Conservation (phyloP, 2,888 invertebrate genomes). For the Acronicta psi region DNA sequence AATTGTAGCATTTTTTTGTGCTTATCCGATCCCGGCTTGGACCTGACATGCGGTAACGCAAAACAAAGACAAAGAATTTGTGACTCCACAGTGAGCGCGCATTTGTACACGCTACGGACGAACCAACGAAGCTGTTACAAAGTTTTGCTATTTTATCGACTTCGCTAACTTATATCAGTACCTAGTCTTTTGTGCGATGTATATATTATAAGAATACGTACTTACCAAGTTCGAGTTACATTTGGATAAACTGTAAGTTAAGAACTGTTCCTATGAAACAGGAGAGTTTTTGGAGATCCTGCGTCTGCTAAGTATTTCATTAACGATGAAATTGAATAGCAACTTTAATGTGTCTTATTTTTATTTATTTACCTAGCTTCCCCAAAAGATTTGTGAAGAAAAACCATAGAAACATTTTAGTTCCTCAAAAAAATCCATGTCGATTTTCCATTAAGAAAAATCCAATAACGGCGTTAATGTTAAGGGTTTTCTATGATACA, state of each 20-base stretch:
- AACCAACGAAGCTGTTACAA: conserved; percentile 32
- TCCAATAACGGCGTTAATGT: too few species aligned
- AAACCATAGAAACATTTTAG: too few species aligned
- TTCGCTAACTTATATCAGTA: conserved; percentile 43
- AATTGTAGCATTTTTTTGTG: conserved; percentile 29
- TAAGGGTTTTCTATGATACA: too few species aligned
- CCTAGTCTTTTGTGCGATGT: conserved; percentile 27
- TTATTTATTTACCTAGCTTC: too few species aligned
- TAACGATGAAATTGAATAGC: too few species aligned
- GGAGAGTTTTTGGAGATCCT: too few species aligned
- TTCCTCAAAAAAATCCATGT: too few species aligned
- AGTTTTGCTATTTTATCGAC: conserved; percentile 51
- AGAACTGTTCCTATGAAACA: not conserved
- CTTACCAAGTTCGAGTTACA: conserved; percentile 17
- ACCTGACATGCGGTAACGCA: conserved; percentile 38
- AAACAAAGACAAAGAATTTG: conserved; percentile 48
- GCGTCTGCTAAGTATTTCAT: too few species aligned
- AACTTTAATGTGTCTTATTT: too few species aligned
- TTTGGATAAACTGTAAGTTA: conserved; percentile 19
- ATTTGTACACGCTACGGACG: conserved; percentile 25
- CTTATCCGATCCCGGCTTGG: conserved; percentile 25
- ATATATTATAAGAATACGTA: conserved; percentile 43
- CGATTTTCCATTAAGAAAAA: too few species aligned
- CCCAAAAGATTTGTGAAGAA: too few species aligned
- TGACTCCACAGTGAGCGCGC: conserved; percentile 34